Base-by-base conservation (phyloP, 2,113 vertebrate genomes). In the Guaruba guarouba region DNA sequence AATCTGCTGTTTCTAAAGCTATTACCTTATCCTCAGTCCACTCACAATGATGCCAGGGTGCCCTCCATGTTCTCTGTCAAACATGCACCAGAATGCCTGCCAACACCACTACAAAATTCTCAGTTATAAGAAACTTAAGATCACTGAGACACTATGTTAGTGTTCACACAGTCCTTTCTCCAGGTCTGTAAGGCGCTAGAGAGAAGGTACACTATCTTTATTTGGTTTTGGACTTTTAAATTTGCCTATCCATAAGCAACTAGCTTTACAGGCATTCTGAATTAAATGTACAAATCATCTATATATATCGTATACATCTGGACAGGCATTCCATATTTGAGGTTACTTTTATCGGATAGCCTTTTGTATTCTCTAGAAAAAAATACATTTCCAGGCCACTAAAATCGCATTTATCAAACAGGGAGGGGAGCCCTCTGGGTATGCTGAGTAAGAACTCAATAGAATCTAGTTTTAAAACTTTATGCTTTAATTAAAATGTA, bases 401-500 rank as follows among this genome's bases (percentile, higher is more conserved):
- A 95, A 95, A 96, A 90, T 70, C 59, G 81, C 0, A 13, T 49
- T 92, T 93, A 80, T 92, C 82, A 91, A 95, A 96, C 19, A 86
- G 46, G 71, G 92, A 96, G 62, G 57, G 35, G 27, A 87, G 15
- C 71, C 79, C 67, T 86, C 79, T 16, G 82, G 93, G 96, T 90
- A 48, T 96, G 96, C 97, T 97, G 97, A 97, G 90, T 97, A 96
- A 96, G 93, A 95, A 74, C 54, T 82, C 91, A 78, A 43, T 43
- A 82, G 70, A 90, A 95, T 96, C 66, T 81, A 91, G 68, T 93
- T 75, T 94, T 94, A 95, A 95, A 84, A 93, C 44, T 93, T 96
- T 89, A 86, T 74, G 39, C 81, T 96, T 97, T 97, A 98, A 97
- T 97, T 97, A 97, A 97, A 96, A 96, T 93, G 92, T 85, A 94